Base-by-base conservation (phyloP, 1,140 invertebrate species). In the Venturia canescens region DNA sequence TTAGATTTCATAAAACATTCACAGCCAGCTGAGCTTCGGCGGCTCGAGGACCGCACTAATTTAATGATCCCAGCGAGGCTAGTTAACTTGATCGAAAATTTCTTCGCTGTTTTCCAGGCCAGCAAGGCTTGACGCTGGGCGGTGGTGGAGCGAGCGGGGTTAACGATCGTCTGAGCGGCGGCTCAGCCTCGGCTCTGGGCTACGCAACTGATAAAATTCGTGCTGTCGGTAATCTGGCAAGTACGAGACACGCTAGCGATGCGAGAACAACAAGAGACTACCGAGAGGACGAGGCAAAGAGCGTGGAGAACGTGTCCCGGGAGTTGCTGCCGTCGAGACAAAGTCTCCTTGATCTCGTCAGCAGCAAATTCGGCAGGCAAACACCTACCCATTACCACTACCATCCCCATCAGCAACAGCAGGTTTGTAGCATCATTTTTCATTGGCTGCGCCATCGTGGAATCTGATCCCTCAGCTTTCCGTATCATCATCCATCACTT, bases 311-410 rank as follows among this genome's bases (percentile, higher is more conserved):
- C 81, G 82, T 90, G 48, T 90, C 87, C 66, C 82, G 87, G 50
- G 79, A 85, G 6, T 88, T 87, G 21, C 72, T 91, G 72, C 88
- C 89, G 53, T 91, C 89, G 31, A 89, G 88, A 84, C 91, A 92
- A 82, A 92, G 90, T 80, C 88, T 92, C 38, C 83, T 92, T 78
- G 91, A 92, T 81, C 88, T 91, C 81, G 90, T 92, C 86, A 90
- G 91, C 85, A 86, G 88, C 80, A 91, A 89, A 86, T 89, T 90
- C 86, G 85, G 87, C 80, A 87, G 89, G 82, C 88, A 90, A 78
- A 91, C 89, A 82, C 90, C 90, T 60, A 90, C 88, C 38, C 89
- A 91, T 82, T 89, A 91, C 82, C 91, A 91, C 82, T 92, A 91
- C 85, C 89, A 91, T 79, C 90, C 87, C 78, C 84, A 85, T 44